Evolutionary conservation across 2,888 invertebrate genomes (phyloP).

Genomic region (Drosophila glabriapex): DNA sequence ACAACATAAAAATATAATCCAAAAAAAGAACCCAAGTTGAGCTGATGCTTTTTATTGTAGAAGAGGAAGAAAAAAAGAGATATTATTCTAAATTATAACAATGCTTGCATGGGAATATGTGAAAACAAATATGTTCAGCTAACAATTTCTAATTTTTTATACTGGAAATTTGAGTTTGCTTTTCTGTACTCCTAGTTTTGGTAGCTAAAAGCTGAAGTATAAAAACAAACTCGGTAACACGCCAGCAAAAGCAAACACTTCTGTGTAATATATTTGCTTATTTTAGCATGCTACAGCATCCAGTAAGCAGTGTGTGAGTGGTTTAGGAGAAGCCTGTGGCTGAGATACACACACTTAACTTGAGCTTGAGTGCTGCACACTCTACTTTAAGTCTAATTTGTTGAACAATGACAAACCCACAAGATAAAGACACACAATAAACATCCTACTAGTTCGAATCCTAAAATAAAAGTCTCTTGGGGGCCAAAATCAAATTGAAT

Average conservation of each 20-base stretch:
- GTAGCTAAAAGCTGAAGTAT: constrained; percentile 10
- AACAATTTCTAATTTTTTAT: not conserved
- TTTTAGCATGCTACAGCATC: constrained; percentile 12
- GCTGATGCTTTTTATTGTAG: not conserved
- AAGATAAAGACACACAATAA: constrained; percentile 9
- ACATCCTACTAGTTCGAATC: not conserved
- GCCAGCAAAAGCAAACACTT: not conserved
- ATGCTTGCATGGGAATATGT: not conserved
- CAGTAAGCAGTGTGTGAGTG: constrained; percentile 7
- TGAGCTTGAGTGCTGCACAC: constrained; percentile 17
- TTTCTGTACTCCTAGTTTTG: not conserved
- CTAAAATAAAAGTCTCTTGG: constrained; percentile 17
- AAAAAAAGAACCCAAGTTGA: not conserved
- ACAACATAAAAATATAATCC: not conserved
- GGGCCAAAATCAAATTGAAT: constrained; percentile 24
- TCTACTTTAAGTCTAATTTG: constrained; percentile 48
- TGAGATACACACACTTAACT: constrained; percentile 9
- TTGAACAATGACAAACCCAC: constrained; percentile 23
- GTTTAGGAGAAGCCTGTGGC: constrained; percentile 23
- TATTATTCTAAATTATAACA: constrained; percentile 11
- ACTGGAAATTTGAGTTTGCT: not conserved
- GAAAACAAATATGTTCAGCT: constrained; percentile 3
- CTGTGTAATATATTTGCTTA: constrained; percentile 16
- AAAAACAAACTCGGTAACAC: not conserved
- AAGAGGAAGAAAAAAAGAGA: not conserved